Conservation (phyloP, 2,797 vertebrate species). For the Danio jaintianensis region DNA sequence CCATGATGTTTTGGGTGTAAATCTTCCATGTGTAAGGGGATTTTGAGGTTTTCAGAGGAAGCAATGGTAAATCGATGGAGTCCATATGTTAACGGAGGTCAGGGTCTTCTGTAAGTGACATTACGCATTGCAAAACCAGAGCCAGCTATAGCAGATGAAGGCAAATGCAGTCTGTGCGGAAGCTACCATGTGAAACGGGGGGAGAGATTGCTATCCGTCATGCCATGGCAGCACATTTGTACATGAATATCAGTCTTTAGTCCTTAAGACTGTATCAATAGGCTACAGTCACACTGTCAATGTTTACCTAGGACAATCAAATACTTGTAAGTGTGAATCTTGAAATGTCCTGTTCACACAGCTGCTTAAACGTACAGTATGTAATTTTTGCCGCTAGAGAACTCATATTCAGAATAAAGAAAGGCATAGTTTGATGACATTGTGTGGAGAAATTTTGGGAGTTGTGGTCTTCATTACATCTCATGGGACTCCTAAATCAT, state of each 20-base stretch:
- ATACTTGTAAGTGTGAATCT: background rate
- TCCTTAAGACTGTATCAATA: slow-evolving; percentile 35
- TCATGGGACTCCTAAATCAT: too few relatives aligned
- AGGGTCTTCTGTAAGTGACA: slow-evolving; percentile 61
- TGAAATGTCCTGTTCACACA: background rate
- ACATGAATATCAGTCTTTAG: slow-evolving; percentile 43
- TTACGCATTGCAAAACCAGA: slow-evolving; percentile 54
- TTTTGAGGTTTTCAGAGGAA: slow-evolving; percentile 53
- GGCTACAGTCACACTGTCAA: background rate
- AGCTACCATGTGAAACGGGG: slow-evolving; percentile 60
- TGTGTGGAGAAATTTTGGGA: too few relatives aligned
- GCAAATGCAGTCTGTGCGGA: slow-evolving; percentile 39
- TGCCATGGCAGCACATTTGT: slow-evolving; percentile 45
- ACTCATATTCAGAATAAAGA: too few relatives aligned
- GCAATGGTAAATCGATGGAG: slow-evolving; percentile 59
- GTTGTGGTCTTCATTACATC: too few relatives aligned
- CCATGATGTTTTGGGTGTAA: slow-evolving; percentile 60
- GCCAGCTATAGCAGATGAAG: slow-evolving; percentile 58
- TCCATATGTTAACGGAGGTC: slow-evolving; percentile 62
- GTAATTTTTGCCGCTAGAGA: too few relatives aligned
- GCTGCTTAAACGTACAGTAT: background rate
- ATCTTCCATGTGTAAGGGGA: slow-evolving; percentile 56
- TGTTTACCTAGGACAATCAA: background rate
- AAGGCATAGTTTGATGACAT: too few relatives aligned
- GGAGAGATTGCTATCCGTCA: slow-evolving; percentile 55